These are phyloP conservation scores for Drosophila recens DNA, from an alignment of 2,888 invertebrate genomes.

Conservation along the genomic window DNA sequence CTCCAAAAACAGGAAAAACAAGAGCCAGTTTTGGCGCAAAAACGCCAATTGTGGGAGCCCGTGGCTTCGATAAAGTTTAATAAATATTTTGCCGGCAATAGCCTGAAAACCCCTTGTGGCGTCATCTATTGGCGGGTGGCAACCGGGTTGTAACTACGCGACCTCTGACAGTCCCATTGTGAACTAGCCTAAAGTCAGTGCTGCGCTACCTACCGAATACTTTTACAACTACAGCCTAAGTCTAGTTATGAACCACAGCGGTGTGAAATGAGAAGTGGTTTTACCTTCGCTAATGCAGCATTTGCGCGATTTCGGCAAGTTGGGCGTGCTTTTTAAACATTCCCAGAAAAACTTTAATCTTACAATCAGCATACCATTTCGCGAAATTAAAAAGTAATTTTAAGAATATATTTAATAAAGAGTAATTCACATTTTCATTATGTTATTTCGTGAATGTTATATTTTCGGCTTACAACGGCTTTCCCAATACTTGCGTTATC, in stretches of 20 bases:
- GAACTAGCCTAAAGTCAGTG: neutral
- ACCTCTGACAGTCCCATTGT: neutral
- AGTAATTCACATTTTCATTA: neutral
- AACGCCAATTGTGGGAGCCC: too few relatives aligned
- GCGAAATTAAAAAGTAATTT: neutral
- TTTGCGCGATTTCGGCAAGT: too few relatives aligned
- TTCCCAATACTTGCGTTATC: conserved; percentile 21
- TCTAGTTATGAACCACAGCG: neutral
- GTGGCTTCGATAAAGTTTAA: too few relatives aligned
- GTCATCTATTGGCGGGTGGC: neutral
- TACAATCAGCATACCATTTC: too few relatives aligned
- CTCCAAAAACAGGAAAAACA: too few relatives aligned
- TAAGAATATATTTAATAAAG: neutral
- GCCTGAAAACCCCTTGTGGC: too few relatives aligned
- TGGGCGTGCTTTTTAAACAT: too few relatives aligned
- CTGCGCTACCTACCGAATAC: neutral
- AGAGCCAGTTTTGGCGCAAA: too few relatives aligned
- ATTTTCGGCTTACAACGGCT: neutral
- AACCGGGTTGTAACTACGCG: neutral
- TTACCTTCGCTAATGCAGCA: neutral
- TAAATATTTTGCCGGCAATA: too few relatives aligned
- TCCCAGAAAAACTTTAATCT: too few relatives aligned
- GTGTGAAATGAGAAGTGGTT: neutral
- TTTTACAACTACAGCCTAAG: neutral
- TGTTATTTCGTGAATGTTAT: neutral